Evolutionary conservation across 2,113 vertebrate species (phyloP).

Genomic region (Noctilio leporinus): DNA sequence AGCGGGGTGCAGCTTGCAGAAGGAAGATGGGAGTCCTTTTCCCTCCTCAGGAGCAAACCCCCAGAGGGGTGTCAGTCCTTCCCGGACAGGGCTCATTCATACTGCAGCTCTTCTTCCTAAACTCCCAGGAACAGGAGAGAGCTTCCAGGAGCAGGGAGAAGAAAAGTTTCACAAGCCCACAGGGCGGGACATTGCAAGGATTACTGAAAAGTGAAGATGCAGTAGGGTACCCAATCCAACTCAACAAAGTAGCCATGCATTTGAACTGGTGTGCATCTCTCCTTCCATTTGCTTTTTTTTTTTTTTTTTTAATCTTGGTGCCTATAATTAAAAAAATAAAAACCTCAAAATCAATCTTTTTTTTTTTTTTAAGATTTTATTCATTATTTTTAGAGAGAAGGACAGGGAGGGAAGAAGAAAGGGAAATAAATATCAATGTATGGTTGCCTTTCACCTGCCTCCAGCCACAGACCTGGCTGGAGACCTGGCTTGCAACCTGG

Average conservation of each 20-base stretch:
- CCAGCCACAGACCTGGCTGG: no score
- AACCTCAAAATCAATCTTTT: not conserved
- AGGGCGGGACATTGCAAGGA: not conserved
- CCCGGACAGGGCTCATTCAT: not conserved
- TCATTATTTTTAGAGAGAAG: no score
- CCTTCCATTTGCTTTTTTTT: not conserved
- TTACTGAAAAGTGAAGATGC: not conserved
- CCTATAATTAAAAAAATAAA: not conserved
- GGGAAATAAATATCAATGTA: no score
- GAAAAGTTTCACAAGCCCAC: not conserved
- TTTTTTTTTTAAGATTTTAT: not conserved
- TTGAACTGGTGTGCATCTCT: not conserved
- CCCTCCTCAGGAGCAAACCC: not conserved
- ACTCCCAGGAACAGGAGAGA: not conserved
- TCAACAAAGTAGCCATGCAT: not conserved
- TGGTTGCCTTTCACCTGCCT: no score
- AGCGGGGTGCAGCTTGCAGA: not conserved
- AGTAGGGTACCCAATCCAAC: no score
- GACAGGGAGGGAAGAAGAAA: no score
- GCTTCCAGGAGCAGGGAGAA: not conserved
- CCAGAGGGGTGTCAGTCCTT: not conserved
- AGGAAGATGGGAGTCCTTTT: not conserved
- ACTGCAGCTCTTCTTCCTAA: not conserved
- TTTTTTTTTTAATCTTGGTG: not conserved
- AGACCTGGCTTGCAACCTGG: no score